Base-by-base conservation (phyloP, 1,140 invertebrate species). In the Rhyacophila brunnea region DNA sequence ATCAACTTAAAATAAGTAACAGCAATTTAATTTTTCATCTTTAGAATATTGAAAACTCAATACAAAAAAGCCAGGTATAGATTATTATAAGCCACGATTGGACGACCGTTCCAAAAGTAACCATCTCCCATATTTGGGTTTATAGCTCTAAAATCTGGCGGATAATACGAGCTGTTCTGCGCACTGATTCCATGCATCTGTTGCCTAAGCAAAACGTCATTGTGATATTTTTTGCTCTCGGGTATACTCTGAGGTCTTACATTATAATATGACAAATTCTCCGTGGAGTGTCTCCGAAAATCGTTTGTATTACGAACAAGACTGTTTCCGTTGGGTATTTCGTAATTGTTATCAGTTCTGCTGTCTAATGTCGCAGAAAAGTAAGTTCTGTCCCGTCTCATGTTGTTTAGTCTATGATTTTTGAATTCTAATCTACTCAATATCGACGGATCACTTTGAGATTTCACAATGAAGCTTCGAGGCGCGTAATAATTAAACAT, bases 1-100 rank as follows among this genome's bases (percentile, higher is more conserved):
- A 28, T 28, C 23, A 9, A 28, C 23, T n/a, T n/a, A n/a, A n/a
- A n/a, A n/a, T n/a, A n/a, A n/a, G n/a, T n/a, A n/a, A n/a, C n/a
- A n/a, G n/a, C n/a, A n/a, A n/a, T n/a, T n/a, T n/a, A n/a, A 28
- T 3, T 28, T 28, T 5, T 28, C 23, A 28, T 28, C 23, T 28
- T 9, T 3, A 28, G n/a, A n/a, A n/a, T n/a, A 28, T 3, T 28
- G 11, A 40, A 40, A n/a, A 14, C 47, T 51, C 48, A 78, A 68
- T 79, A 79, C 73, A 79, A 75, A 67, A 79, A 79, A 52, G 77
- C 77, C 66, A 79, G 63, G 67, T 78, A 79, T 60, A 79, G 59
- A 68, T 79, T 79, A 62, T 71, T 77, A 45, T 70, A 68, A 59
- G 73, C 72, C 23, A 71, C 44, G 5, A 64, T 36, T 13, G 62